These are phyloP conservation scores for Lagria hirta DNA, from an alignment of 2,888 invertebrate genomes.

Conservation along the genomic window DNA sequence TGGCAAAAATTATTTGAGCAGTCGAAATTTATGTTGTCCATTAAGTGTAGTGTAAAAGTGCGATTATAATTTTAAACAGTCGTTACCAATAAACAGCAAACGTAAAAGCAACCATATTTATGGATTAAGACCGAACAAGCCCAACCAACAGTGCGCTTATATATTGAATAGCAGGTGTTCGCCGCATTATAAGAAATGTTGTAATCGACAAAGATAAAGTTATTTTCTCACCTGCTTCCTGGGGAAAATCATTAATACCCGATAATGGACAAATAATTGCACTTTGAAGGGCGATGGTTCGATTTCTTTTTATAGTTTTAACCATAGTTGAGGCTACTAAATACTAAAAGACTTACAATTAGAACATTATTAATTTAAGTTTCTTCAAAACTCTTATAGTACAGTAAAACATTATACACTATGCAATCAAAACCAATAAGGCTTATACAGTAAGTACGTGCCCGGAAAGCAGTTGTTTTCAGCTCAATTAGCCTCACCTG, in stretches of 20 bases:
- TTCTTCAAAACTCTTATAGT: no score
- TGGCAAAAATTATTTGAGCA: not conserved
- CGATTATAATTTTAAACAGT: slow-evolving; percentile 21
- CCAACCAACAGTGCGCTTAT: not conserved
- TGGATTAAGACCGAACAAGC: slow-evolving; percentile 6
- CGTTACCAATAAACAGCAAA: slow-evolving; percentile 18
- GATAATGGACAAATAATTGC: slow-evolving; percentile 34
- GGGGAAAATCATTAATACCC: slow-evolving; percentile 31
- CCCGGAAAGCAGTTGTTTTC: no score
- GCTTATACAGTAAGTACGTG: no score
- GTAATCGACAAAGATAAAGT: slow-evolving; percentile 27
- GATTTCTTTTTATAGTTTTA: no score
- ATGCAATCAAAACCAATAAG: no score
- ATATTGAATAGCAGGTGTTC: slow-evolving; percentile 21
- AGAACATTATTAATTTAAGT: no score
- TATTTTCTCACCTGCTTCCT: slow-evolving; percentile 35
- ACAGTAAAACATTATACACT: no score
- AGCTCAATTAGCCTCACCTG: no score
- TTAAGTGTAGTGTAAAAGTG: slow-evolving; percentile 13
- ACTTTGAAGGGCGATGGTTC: slow-evolving; percentile 11
- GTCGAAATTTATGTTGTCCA: slow-evolving; percentile 12
- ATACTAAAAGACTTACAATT: no score
- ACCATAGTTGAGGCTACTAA: no score
- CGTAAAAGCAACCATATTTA: slow-evolving; percentile 12
- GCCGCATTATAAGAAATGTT: slow-evolving; percentile 18